A percentile compares a stretch with the other conserved stretches of the same genome.
phyloP scores from a whole-genome alignment of 2,797 vertebrate species.

The Oreonectes daqikongensis region DNA sequence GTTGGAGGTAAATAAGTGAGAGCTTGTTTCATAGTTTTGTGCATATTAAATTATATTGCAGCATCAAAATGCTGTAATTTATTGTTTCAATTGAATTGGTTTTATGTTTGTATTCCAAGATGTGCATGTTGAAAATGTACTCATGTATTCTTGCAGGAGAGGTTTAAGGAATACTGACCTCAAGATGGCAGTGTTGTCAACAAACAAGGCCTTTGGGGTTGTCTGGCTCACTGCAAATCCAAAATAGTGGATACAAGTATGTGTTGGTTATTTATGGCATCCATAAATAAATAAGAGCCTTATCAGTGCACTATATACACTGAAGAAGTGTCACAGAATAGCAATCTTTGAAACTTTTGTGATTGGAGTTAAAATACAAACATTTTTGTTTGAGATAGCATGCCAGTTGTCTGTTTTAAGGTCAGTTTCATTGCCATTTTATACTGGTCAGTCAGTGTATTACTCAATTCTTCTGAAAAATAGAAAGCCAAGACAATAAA shows the following conservation, averaged over 20 bases:
- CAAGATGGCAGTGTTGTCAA: slow-evolving; percentile 70
- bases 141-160: not conserved
- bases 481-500: not conserved
- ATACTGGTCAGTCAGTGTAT: too few relatives aligned
- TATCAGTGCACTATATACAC: not conserved
- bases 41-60: too few relatives aligned
- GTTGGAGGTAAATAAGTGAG: not conserved
- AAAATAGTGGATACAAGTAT: not conserved
- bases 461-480: not conserved
- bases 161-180: slow-evolving; percentile 46
- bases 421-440: not conserved
- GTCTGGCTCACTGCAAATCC: not conserved
- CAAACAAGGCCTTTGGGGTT: slow-evolving; percentile 3
- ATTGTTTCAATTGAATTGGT: not conserved
- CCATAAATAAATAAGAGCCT: not conserved
- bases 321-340: not conserved
- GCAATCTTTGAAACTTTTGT: not conserved
- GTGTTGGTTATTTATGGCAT: slow-evolving; percentile 4
- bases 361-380: too few relatives aligned
- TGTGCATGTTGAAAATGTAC: not conserved
- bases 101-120: not conserved
- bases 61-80: not conserved
- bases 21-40: not conserved
- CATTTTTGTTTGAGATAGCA: not conserved
- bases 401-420: not conserved